Base-by-base conservation (phyloP, 2,113 vertebrate genomes). In the Gallinago jamesoni region DNA sequence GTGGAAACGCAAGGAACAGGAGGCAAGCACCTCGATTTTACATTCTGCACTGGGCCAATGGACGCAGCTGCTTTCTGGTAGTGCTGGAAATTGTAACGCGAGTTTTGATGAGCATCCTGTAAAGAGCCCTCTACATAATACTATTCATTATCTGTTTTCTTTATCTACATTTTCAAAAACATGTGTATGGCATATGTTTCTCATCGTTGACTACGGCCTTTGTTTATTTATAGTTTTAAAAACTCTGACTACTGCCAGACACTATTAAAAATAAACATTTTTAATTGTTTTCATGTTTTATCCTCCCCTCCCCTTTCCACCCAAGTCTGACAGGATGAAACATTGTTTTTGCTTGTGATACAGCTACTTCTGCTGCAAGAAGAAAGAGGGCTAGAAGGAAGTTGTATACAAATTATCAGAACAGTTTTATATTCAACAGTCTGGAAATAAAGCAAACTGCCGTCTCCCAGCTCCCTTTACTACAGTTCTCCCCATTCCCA, bases 211-310 rank as follows among this genome's bases (percentile, higher is more conserved):
- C 77, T 94, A 35, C 88, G 94, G 95, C 84, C 80, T 92, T 91
- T 95, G 94, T 96, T 97, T 97, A 95, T 97, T 97, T 97, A 93
- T 94, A 96, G 89, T 90, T 96, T 95, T 83, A 37, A 90, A 96
- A 97, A 84, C 77, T 93, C 84, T 91, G 93, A 94, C 95, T 96
- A 91, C 94, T 97, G 96, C 96, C 96, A 97, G 96, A 97, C 89
- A 94, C 87, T 91, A 94, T 96, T 89, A 91, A 96, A 97, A 97
- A 97, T 94, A 97, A 97, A 96, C 97, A 94, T 93, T 94, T 94
- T 96, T 94, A 96, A 96, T 97, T 97, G 95, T 97, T 96, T 95
- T 96, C 95, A 92, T 94, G 84, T 95, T 96, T 96, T 96, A 70
- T 90, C 66, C 67, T 94, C 81, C 76, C 52, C 85, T 84, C 95